These are phyloP conservation scores for Halictus rubicundus DNA, from an alignment of 1,140 invertebrate species.

Conservation along the genomic window DNA sequence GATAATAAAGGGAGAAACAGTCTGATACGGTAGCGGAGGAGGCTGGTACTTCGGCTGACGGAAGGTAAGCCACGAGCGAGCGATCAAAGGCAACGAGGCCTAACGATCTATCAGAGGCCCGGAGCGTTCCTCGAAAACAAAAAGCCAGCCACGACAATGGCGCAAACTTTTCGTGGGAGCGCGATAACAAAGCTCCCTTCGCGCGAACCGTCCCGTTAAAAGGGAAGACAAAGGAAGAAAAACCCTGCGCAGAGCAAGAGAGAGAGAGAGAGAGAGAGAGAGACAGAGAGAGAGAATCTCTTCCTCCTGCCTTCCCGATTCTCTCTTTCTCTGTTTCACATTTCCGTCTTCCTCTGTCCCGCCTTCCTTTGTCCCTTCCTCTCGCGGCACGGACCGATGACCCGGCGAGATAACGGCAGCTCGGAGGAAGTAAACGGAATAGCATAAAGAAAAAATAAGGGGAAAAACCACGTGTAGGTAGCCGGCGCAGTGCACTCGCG, in stretches of 20 bases:
- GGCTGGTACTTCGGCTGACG: not conserved
- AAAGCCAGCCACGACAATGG: constrained; percentile 39
- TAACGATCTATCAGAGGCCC: constrained; percentile 35
- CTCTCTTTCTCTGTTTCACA: not conserved
- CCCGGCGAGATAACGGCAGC: constrained; percentile 45
- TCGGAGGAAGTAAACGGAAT: constrained; percentile 24
- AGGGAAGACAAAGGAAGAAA: constrained; percentile 28
- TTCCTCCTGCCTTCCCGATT: too few relatives aligned
- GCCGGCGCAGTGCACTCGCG: constrained; percentile 45
- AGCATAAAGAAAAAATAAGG: not conserved
- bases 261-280: too few relatives aligned
- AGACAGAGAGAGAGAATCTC: too few relatives aligned
- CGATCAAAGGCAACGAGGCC: constrained; percentile 31
- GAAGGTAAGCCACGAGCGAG: not conserved
- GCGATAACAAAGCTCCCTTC: constrained; percentile 44
- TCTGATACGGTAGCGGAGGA: too few relatives aligned
- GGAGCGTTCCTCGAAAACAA: constrained; percentile 19
- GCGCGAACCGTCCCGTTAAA: constrained; percentile 27
- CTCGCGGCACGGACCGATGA: constrained; percentile 51
- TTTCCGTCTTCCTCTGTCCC: constrained; percentile 7
- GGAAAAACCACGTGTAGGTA: constrained; percentile 37
- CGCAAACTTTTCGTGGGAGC: constrained; percentile 39
- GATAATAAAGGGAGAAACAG: not conserved
- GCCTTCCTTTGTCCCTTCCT: constrained; percentile 57
- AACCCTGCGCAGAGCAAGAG: not conserved